Base-by-base conservation (phyloP, 2,113 vertebrate genomes). In the Actenoides hombroni region DNA sequence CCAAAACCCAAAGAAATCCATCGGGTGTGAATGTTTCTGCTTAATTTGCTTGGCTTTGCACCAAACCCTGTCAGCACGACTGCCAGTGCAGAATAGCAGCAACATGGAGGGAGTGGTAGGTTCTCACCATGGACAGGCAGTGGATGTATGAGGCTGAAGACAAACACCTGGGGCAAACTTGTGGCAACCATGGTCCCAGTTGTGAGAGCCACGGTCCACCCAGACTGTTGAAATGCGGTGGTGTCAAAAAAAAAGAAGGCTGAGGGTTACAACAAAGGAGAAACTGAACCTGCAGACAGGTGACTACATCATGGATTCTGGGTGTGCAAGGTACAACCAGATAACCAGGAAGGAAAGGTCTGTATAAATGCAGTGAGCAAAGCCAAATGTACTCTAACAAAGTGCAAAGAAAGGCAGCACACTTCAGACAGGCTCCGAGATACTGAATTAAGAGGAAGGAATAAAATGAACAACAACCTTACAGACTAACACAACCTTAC, bases 81-180 rank as follows among this genome's bases (percentile, higher is more conserved):
- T 54, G 21, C n/a, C 37, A 75, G 31, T 17, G 48, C 31, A 83
- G 71, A 74, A 60, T 1, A 85, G 61, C 65, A 90, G 40, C 13
- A 31, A 63, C 14, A 28, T 3, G 21, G 39, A 64, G 9, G 16
- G 57, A 92, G n/a, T 5, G 35, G 51, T n/a, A 46, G 54, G 29
- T 78, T 44, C 44, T 75, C 37, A 44, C 10, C 37, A 70, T 5
- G 14, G 46, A 57, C 40, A 2, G 46, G 48, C 0, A 1, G 33
- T 28, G 48, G 81, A 74, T 35, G 9, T 23, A 21, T 17, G 26
- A 81, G 24, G 23, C 33, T 86, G 35, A 86, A 70, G 44, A 78
- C 7, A 53, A 88, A 83, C 35, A 86, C 17, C 12, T 0, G 0
- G 18, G 12, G 26, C 15, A 51, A 60, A 60, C 4, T 9, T 16